Evolutionary conservation across 1,140 invertebrate species (phyloP).

Genomic region (Hyles euphorbiae): DNA sequence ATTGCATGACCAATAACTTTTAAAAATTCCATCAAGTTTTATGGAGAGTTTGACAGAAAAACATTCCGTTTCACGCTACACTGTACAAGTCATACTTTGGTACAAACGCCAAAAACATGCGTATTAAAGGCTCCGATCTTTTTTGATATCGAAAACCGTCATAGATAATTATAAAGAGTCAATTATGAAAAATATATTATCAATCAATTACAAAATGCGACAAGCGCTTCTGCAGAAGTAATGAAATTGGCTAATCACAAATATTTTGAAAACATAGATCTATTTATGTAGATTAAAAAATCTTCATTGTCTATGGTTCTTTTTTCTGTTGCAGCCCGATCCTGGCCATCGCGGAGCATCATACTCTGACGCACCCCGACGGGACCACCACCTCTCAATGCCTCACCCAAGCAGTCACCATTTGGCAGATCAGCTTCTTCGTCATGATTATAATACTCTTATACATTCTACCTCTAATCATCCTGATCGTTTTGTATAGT

Average conservation of each 20-base stretch:
- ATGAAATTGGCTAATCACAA: not conserved
- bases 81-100: no score
- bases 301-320: slow-evolving; percentile 15
- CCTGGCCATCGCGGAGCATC: slow-evolving; percentile 79
- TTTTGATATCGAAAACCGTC: not conserved
- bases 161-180: not conserved
- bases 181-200: not conserved
- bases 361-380: slow-evolving; percentile 73
- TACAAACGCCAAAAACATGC: no score
- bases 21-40: no score
- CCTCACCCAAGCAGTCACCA: slow-evolving; percentile 79
- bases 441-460: slow-evolving; percentile 83
- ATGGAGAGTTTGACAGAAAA: no score
- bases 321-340: slow-evolving; percentile 78
- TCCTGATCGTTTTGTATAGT: slow-evolving; percentile 85
- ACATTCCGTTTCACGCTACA: no score
- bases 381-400: slow-evolving; percentile 78
- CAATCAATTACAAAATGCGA: no score
- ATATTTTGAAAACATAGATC: not conserved
- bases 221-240: no score
- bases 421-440: slow-evolving; percentile 85
- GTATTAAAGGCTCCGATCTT: not conserved
- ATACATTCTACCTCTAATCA: slow-evolving; percentile 84
- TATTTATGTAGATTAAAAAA: no score
- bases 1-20: no score